Evolutionary conservation across 2,797 vertebrate species (phyloP), one percentile per base, ranked within the genome.

Genomic region (Chloroceryle inda): DNA sequence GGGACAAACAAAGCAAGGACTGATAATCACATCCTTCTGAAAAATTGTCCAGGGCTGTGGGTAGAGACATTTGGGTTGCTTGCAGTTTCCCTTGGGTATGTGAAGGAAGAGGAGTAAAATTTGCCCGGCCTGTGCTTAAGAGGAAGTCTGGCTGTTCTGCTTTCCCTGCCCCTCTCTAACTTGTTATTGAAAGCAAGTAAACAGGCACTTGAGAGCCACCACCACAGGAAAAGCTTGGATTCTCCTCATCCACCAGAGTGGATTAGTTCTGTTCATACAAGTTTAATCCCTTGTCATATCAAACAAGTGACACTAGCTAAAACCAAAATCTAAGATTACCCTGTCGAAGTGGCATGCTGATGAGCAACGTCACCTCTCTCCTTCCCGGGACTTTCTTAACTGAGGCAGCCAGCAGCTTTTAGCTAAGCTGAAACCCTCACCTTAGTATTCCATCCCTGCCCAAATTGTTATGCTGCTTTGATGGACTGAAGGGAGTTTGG

Each of bases 271-370:
- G 27, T 56, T 91, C 49, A 42, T 50, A 22, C 1, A 4, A n/a
- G 2, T 42, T 59, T 67, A 96, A 88, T 82, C 78, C 63, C 62
- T 56, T 58, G 21, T 59, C 52, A 53, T 47, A 50, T 29, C n/a
- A 87, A 84, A 27, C 44, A 78, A 90, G 47, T 5, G 6, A 49
- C 15, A 5, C 27, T 27, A 89, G 50, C 83, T 66, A 74, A 91
- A 89, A 94, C 15, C 42, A 92, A 92, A 93, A 92, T 23, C n/a
- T 23, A 86, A 75, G 73, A 88, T 88, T 93, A 73, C 11, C n/a
- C 31, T 69, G 35, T 84, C 82, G 66, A 87, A 94, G 56, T 35
- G 22, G 44, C 0, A 2, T 7, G 8, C 23, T n/a, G 55, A 63
- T 0, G 3, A 72, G 52, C 52, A 80, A 3, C 9, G 11, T 6